Percentiles rank a stretch among this genome's conserved stretches.
These are phyloP conservation scores for Cardinalis cardinalis DNA, from an alignment of 2,113 vertebrate species.

Conservation along the genomic window DNA sequence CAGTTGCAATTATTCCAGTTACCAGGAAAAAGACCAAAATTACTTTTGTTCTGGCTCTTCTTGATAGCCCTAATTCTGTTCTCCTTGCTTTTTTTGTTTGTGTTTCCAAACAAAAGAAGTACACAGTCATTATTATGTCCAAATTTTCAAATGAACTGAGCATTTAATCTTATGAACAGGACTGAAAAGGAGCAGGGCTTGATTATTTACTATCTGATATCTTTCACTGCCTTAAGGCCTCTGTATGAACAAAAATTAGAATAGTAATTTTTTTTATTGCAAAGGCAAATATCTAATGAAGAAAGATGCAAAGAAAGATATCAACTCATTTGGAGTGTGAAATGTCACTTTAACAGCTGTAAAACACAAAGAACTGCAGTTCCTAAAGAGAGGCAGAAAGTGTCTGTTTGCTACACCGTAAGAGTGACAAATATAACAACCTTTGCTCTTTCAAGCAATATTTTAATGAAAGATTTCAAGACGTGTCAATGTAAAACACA, in stretches of 20 bases:
- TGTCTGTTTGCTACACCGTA: neutral
- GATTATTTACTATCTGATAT: neutral
- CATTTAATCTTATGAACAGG: neutral
- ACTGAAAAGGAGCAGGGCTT: neutral
- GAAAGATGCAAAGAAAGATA: neutral
- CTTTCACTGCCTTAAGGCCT: neutral
- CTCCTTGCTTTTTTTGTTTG: neutral
- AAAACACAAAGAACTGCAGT: neutral
- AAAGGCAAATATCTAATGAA: neutral
- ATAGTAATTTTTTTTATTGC: neutral
- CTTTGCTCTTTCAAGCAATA: neutral
- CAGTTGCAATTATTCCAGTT: slow-evolving; percentile 31
- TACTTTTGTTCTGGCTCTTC: neutral
- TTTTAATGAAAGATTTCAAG: neutral
- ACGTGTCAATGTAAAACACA: rapidly evolving
- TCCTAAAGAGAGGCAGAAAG: neutral
- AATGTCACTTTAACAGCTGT: neutral
- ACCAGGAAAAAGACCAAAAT: slow-evolving; percentile 52
- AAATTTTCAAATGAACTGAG: neutral
- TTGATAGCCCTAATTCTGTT: neutral
- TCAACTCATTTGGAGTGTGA: neutral
- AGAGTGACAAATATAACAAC: neutral
- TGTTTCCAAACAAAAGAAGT: slow-evolving; percentile 33
- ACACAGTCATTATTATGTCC: neutral
- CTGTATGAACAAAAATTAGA: neutral